Conservation (phyloP, 2,888 invertebrate species). For the Epiblema foenella region DNA sequence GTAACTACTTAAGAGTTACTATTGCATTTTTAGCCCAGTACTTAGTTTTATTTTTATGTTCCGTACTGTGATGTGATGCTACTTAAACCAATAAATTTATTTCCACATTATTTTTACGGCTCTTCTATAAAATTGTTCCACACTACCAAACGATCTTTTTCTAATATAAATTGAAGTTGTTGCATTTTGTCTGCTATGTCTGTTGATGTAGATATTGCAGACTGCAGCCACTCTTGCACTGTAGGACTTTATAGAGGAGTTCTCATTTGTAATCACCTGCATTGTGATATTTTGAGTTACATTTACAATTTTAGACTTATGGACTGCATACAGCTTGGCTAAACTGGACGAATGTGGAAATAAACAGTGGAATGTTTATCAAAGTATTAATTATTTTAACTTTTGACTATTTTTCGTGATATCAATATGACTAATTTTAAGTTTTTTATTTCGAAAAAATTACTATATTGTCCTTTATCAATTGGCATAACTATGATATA, state of each 20-base stretch:
- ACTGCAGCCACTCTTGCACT: background rate
- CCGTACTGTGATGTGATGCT: conserved; percentile 36
- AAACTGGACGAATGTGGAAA: conserved; percentile 16
- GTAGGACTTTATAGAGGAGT: background rate
- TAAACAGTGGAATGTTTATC: conserved; percentile 11
- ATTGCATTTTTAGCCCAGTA: conserved; percentile 1
- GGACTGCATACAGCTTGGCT: conserved; percentile 12
- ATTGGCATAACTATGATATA: conserved; percentile 10
- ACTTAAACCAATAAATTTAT: conserved; percentile 8
- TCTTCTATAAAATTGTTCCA: background rate
- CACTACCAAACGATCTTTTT: too few relatives aligned
- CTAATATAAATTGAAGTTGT: too few relatives aligned
- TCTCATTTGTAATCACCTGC: conserved; percentile 22
- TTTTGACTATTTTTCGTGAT: conserved; percentile 38
- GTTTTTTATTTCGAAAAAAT: conserved; percentile 31
- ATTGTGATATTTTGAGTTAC: conserved; percentile 36
- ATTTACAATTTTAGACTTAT: conserved; percentile 8
- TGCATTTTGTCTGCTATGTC: background rate
- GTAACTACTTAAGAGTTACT: background rate
- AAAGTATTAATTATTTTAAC: conserved; percentile 16
- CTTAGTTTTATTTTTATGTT: conserved; percentile 14
- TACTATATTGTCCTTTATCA: background rate
- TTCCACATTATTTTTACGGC: too few relatives aligned
- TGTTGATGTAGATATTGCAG: background rate
- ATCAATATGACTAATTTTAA: conserved; percentile 10